A percentile compares a stretch with the other conserved stretches of the same genome.
Conservation (phyloP, 2,888 invertebrate species). For the Homarus gammarus region DNA sequence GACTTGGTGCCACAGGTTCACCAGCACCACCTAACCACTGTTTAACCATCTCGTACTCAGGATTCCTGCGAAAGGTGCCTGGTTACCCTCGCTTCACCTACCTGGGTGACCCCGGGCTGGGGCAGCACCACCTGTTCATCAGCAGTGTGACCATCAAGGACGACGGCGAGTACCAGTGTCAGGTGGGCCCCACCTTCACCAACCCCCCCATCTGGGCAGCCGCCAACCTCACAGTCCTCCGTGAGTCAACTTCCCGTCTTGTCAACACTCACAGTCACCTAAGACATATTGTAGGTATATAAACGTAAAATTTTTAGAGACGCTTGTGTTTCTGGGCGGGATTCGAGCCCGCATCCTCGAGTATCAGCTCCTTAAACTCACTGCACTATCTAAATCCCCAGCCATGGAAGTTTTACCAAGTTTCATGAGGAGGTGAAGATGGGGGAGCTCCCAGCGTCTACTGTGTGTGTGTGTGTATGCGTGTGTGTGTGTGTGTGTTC, state of each 20-base stretch:
- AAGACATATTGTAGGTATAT: background rate
- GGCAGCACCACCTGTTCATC: constrained; percentile 89
- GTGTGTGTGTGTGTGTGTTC: no score
- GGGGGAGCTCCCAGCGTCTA: no score
- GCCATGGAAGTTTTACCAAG: no score
- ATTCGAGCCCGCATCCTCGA: background rate
- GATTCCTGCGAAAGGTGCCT: constrained; percentile 78
- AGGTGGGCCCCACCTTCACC: constrained; percentile 52
- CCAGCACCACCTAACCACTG: no score
- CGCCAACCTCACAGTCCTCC: constrained; percentile 59
- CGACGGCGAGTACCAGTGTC: constrained; percentile 69
- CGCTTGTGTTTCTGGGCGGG: background rate
- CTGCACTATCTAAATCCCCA: no score
- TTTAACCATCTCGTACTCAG: constrained; percentile 2
- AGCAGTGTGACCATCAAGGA: constrained; percentile 42
- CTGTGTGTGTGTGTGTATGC: no score
- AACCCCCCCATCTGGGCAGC: constrained; percentile 54
- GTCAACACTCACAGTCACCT: background rate
- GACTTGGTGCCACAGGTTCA: background rate
- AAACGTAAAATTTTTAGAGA: background rate
- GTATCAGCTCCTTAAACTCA: no score
- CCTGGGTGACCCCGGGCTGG: constrained; percentile 89
- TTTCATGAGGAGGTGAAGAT: background rate
- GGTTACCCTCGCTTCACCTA: constrained; percentile 93
- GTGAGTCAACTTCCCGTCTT: constrained; percentile 26